Evolutionary conservation across 2,113 vertebrate genomes (phyloP), one percentile per base, ranked within the genome.

Genomic region (Paramisgurnus dabryanus): DNA sequence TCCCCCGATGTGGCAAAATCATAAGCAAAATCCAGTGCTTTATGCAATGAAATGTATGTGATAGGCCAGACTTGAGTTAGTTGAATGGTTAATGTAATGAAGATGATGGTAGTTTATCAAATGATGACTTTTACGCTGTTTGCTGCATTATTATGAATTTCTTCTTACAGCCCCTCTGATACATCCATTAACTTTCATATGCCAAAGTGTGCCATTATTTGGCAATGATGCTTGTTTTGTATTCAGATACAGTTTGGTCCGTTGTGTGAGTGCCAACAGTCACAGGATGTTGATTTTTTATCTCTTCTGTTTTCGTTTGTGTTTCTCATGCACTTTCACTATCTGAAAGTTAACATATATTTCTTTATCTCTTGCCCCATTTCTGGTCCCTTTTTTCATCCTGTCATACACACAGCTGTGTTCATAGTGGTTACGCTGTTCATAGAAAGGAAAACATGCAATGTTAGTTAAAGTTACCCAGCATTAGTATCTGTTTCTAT

Each of bases 281-380:
- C 27, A 34, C 27, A 34, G 49, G 15, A 12, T 43, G 27, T 66
- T 6, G 40, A 12, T 15, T 17, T 49, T 12, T 65, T 15, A 55
- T 45, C 45, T 66, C 18, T 72, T 41, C 57, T 58, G 55, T 58
- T 58, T 58, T 76, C 69, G 58, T 73, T 76, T 65, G 49, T 76
- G 80, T 67, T 82, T 81, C 76, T 84, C 87, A 50, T 68, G 71
- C 4, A 80, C 80, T 0, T 43, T 83, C 1, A 70, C 57, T 1
- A 82, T 78, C 11, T 61, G 86, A 4, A 92, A 55, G 90, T 93
- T 94, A 83, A 77, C 87, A 15, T 94, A 94, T 58, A 93, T 70
- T 0, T 91, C 89, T 45, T 64, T 85, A 6, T 84, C 68, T 57
- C 12, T 85, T 7, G 74, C 84, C 77, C 72, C 78, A 41, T 81